These are phyloP conservation scores for Drosophila cracens DNA, from an alignment of 2,888 invertebrate species.

Conservation along the genomic window DNA sequence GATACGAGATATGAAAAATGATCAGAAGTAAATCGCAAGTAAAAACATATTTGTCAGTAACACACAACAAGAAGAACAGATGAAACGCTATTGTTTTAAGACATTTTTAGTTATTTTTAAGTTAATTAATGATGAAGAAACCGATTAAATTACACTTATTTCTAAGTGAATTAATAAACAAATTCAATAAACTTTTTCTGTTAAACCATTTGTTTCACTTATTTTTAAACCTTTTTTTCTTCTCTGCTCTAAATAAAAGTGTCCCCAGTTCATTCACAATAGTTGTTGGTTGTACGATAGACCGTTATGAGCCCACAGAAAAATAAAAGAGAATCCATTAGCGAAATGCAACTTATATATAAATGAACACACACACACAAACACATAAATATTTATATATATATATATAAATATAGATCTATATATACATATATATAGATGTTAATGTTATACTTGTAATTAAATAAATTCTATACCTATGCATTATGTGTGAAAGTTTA, in stretches of 20 bases:
- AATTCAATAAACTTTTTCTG: conserved; percentile 70
- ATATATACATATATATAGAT: conserved; percentile 69
- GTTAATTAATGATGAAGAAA: conserved; percentile 76
- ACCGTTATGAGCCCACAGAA: conserved; percentile 52
- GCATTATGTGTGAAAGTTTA: conserved; percentile 48
- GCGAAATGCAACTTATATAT: conserved; percentile 68
- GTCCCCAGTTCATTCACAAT: conserved; percentile 36
- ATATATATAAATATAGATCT: conserved; percentile 29
- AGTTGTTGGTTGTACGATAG: conserved; percentile 53
- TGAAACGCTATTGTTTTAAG: conserved; percentile 75
- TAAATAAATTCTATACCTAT: conserved; percentile 78
- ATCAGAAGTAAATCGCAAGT: conserved; percentile 57
- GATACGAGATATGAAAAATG: conserved; percentile 52
- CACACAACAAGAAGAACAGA: conserved; percentile 49
- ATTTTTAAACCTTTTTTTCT: conserved; percentile 22
- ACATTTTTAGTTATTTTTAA: conserved; percentile 81
- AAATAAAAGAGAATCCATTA: conserved; percentile 47
- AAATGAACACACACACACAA: conserved; percentile 20
- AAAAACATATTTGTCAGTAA: conserved; percentile 62
- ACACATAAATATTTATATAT: conserved; percentile 45
- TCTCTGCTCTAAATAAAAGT: conserved; percentile 5
- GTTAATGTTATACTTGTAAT: conserved; percentile 76
- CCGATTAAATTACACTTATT: conserved; percentile 75
- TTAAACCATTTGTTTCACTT: conserved; percentile 53
- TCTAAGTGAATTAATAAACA: conserved; percentile 71